Conservation (phyloP, 2,797 vertebrate species). For the Lophotriccus pileatus region DNA sequence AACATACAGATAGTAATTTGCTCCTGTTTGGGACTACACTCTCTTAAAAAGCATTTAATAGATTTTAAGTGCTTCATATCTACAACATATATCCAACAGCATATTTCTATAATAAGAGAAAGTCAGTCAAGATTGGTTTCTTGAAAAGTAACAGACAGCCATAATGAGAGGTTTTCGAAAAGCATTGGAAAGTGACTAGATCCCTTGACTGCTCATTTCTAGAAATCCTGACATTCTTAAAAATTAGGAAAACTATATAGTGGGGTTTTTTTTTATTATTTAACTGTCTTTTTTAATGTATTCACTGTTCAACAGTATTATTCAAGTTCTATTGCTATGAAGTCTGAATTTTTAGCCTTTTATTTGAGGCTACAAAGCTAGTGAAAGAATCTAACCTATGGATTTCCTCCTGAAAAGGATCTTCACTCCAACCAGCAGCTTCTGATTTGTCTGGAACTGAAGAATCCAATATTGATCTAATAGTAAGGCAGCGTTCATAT, state of each 20-base stretch:
- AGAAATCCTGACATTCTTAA: neutral
- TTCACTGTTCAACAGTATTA: neutral
- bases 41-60: neutral
- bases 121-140: neutral
- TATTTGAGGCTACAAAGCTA: neutral
- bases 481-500: constrained; percentile 85
- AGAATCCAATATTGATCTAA: constrained; percentile 86
- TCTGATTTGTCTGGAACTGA: constrained; percentile 73
- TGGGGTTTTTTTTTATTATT: neutral
- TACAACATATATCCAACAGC: neutral
- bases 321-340: neutral
- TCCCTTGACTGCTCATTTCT: neutral
- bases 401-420: constrained; percentile 43
- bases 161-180: neutral
- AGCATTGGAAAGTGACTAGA: neutral
- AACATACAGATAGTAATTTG: neutral
- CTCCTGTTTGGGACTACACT: neutral
- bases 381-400: constrained; percentile 75
- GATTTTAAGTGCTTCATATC: neutral
- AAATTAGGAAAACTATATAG: neutral
- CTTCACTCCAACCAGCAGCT: constrained; percentile 37
- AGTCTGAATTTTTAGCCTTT: neutral
- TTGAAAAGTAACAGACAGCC: neutral
- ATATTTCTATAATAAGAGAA: neutral
- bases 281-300: neutral